Base-by-base conservation (phyloP, 1,140 invertebrate species). In the Bactericera cockerelli region DNA sequence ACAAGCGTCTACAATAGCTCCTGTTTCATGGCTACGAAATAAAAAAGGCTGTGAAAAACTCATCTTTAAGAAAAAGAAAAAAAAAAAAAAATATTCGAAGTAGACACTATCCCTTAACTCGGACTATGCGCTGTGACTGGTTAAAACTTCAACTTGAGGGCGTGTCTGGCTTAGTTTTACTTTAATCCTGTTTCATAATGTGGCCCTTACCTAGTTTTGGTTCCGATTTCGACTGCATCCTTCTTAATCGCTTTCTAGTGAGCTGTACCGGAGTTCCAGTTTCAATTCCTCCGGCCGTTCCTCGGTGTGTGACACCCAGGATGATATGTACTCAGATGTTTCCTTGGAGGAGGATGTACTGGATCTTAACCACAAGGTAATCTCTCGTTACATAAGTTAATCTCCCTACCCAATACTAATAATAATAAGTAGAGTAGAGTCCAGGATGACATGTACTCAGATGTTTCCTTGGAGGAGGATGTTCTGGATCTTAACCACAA, bases 311-410 rank as follows among this genome's bases (percentile, higher is more conserved):
- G 89, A 91, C 74, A 86, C 84, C 66, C 82, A 82, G 25, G 89
- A 92, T 76, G 89, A 93, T 74, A 89, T 92, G 80, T 90, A 89
- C 74, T 90, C 87, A 61, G 88, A 93, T 74, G 85, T 89, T 33
- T 91, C 87, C 49, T 74, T 93, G 54, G 87, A 91, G 71, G 89
- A 92, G 69, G 89, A 93, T 72, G 88, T 93, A 28, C 81, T 87
- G 70, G 88, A 91, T 75, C 81, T 92, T 65, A 92, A 86, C 73
- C 86, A 91, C 70, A 88, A 65, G 63, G 65, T 67, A 61, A 60
- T 19, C 39, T 24, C 4, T 58, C 8, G 8, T 53, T 14, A n/a
- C n/a, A n/a, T n/a, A n/a, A n/a, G n/a, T n/a, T n/a, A n/a, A n/a
- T n/a, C n/a, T n/a, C n/a, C n/a, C n/a, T n/a, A n/a, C n/a, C n/a